phyloP scores from a whole-genome alignment of 2,113 vertebrate species.

The Scophthalmus maximus region DNA sequence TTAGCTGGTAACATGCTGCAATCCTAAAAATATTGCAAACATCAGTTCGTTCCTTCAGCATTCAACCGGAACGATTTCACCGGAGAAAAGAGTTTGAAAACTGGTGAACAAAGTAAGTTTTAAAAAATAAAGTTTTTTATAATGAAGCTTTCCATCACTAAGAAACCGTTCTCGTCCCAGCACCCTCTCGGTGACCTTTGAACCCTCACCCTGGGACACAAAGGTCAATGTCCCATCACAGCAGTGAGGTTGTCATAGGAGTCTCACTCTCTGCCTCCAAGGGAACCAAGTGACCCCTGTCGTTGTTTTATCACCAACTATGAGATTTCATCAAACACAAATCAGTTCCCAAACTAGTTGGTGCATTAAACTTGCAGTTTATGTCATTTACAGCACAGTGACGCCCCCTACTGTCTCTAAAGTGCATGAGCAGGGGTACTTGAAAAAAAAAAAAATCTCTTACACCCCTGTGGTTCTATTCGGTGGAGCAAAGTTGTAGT shows the following conservation, averaged over 20 bases:
- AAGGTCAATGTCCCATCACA: conserved; percentile 6
- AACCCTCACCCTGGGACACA: background rate
- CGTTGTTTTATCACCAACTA: background rate
- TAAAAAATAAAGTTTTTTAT: too few relatives aligned
- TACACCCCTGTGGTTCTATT: too few relatives aligned
- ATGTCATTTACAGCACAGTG: conserved; percentile 6
- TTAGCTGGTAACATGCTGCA: too few relatives aligned
- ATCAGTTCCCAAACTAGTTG: background rate
- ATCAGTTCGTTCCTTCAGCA: too few relatives aligned
- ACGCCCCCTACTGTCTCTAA: conserved; percentile 42
- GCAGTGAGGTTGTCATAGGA: background rate
- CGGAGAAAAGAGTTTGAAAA: too few relatives aligned
- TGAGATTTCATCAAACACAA: background rate
- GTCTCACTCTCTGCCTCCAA: background rate
- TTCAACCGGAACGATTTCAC: too few relatives aligned
- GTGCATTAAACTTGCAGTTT: background rate
- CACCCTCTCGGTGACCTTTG: conserved; percentile 17
- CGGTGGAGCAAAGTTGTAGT: too few relatives aligned
- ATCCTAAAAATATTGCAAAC: too few relatives aligned
- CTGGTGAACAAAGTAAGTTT: too few relatives aligned
- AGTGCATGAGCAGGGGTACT: background rate
- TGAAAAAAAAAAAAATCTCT: background rate
- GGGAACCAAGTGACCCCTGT: background rate
- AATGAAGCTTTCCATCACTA: too few relatives aligned
- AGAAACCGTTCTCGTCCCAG: too few relatives aligned